These are phyloP conservation scores for Rhabdomys pumilio DNA, from an alignment of 2,797 vertebrate species.

Conservation along the genomic window DNA sequence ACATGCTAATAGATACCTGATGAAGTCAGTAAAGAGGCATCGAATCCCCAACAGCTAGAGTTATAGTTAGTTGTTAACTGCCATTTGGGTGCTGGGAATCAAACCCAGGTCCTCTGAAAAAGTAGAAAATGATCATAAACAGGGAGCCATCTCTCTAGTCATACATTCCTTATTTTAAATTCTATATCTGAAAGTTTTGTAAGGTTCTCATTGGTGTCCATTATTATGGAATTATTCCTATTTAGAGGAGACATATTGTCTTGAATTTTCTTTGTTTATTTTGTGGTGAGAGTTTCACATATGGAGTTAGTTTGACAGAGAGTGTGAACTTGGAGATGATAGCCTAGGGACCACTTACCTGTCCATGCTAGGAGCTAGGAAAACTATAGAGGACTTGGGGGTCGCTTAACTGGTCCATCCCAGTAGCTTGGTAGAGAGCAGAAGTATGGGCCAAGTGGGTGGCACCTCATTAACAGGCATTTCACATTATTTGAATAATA, in stretches of 20 bases:
- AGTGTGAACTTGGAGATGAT: too few relatives aligned
- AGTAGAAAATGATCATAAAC: neutral
- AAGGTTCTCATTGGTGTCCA: neutral
- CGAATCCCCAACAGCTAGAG: neutral
- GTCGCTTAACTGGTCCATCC: neutral
- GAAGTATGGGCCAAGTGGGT: neutral
- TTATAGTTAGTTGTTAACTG: neutral
- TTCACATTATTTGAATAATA: neutral
- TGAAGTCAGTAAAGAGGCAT: neutral
- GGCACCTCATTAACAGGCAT: neutral
- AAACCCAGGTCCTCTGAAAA: neutral
- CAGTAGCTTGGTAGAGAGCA: neutral
- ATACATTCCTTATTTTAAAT: neutral
- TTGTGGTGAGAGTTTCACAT: neutral
- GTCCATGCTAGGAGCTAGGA: neutral
- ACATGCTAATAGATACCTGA: neutral
- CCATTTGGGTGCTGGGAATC: neutral
- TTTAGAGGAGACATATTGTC: neutral
- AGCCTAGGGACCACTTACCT: neutral
- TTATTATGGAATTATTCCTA: neutral
- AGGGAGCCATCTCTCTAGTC: neutral
- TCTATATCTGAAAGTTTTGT: neutral
- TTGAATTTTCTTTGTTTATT: neutral
- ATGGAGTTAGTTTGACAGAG: neutral
- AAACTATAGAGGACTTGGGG: neutral